Base-by-base conservation (phyloP, 1,140 invertebrate species). In the Gryon sp. region DNA sequence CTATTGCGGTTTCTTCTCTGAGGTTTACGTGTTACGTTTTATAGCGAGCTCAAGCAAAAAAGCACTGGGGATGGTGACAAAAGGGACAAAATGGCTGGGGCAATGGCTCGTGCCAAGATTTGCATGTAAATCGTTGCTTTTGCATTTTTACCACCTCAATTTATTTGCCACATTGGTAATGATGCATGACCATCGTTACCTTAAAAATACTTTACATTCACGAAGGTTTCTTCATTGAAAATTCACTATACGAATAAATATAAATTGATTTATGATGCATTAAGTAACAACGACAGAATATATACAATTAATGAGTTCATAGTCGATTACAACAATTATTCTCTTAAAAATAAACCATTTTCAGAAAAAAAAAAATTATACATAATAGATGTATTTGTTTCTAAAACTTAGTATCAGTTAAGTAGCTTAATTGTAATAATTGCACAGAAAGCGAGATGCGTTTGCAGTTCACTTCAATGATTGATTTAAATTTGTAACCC, bases 71-170 rank as follows among this genome's bases (percentile, higher is more conserved):
- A 40, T 14, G 45, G 6, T 12, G 55, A 73, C 59, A 65, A 76
- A 76, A 68, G 15, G 43, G 65, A 26, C 41, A 69, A 46, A 19
- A 18, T 24, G 12, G 57, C 24, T 19, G 52, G 16, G 5, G 73
- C 73, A 63, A 57, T 50, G 73, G 73, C 73, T 69, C 73, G 73
- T 76, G 73, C 73, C 73, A 34, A 36, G 36, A 65, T 70, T 76
- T 65, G 65, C 72, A 76, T 76, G 30, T 19, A 70, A 65, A 70
- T 76, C 52, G 65, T 52, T 59, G 19, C 30, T 38, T 52, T 65
- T 63, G 45, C 45, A 62, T 76, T 76, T 69, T 69, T 69, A 69
- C 65, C 73, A 32, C 8, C 22, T 19, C 62, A 16, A 60, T 68
- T 68, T 66, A 66, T 69, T 63, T 36, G 40, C 52, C 7, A 18